Conservation (phyloP, 2,888 invertebrate species). For the Machimus atricapillus region DNA sequence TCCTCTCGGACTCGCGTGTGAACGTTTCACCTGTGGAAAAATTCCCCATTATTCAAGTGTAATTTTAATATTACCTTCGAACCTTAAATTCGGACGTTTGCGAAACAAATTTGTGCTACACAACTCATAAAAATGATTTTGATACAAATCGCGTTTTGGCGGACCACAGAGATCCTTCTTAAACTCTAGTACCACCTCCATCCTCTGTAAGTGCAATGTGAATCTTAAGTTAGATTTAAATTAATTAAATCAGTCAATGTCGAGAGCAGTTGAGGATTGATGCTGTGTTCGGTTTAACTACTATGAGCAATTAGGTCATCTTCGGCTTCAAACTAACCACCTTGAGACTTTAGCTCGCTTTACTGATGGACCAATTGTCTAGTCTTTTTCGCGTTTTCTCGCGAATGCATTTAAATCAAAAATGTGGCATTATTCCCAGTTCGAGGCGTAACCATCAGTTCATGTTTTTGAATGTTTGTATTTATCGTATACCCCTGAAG, state of each 20-base stretch:
- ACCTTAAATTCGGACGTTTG: neutral
- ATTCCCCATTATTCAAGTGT: neutral
- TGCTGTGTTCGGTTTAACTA: neutral
- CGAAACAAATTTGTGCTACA: neutral
- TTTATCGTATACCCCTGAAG: neutral
- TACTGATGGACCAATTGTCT: too few species aligned
- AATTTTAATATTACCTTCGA: neutral
- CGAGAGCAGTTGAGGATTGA: neutral
- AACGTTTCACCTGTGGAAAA: neutral
- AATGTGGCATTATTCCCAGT: neutral
- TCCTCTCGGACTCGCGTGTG: neutral
- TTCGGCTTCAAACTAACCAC: neutral
- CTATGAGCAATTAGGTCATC: neutral
- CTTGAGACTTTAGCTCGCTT: neutral
- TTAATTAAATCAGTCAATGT: neutral
- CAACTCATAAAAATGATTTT: neutral
- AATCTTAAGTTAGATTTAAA: neutral
- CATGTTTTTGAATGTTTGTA: neutral
- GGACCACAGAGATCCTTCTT: neutral
- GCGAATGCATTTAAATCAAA: neutral
- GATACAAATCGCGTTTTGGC: neutral
- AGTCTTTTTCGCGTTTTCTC: neutral
- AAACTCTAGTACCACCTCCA: neutral
- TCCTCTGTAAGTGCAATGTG: neutral
- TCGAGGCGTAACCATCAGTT: neutral